These are phyloP conservation scores for Chrysolina americana DNA, from an alignment of 2,888 invertebrate species.

Conservation along the genomic window DNA sequence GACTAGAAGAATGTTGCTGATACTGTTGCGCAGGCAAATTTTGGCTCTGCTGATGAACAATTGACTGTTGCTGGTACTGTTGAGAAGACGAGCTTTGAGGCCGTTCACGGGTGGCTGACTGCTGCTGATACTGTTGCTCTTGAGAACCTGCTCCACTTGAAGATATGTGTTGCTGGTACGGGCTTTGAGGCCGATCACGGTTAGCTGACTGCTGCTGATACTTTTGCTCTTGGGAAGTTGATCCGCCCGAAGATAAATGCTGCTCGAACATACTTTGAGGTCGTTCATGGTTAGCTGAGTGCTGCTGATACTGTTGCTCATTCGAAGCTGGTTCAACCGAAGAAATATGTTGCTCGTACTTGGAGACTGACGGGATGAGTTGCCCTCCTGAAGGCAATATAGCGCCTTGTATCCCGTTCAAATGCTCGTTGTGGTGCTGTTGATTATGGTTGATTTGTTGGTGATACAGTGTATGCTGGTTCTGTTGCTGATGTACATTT, in stretches of 20 bases:
- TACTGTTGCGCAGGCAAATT: slow-evolving; percentile 40
- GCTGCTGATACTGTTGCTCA: slow-evolving; percentile 38
- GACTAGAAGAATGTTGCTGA: slow-evolving; percentile 68
- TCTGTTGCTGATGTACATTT: neutral
- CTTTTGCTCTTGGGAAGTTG: slow-evolving; percentile 47
- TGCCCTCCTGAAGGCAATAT: slow-evolving; percentile 79
- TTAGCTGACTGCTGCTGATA: slow-evolving; percentile 27
- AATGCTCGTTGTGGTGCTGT: slow-evolving; percentile 52
- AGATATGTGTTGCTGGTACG: slow-evolving; percentile 84
- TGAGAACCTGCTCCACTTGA: slow-evolving; percentile 66
- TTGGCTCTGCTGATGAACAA: neutral
- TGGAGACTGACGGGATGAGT: slow-evolving; percentile 82
- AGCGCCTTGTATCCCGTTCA: slow-evolving; percentile 59
- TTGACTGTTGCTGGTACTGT: slow-evolving; percentile 13
- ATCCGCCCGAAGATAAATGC: slow-evolving; percentile 76
- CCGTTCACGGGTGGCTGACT: neutral
- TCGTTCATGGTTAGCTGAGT: neutral
- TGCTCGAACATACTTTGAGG: slow-evolving; percentile 77
- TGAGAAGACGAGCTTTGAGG: neutral
- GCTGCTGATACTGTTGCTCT: slow-evolving; percentile 37
- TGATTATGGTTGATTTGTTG: slow-evolving; percentile 55
- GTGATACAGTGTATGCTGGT: slow-evolving; percentile 36
- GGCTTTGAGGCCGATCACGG: slow-evolving; percentile 57
- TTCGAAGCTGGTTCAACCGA: slow-evolving; percentile 66
- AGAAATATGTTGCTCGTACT: slow-evolving; percentile 84